phyloP scores from a whole-genome alignment of 2,113 vertebrate genomes.

The Cynoglossus semilaevis region DNA sequence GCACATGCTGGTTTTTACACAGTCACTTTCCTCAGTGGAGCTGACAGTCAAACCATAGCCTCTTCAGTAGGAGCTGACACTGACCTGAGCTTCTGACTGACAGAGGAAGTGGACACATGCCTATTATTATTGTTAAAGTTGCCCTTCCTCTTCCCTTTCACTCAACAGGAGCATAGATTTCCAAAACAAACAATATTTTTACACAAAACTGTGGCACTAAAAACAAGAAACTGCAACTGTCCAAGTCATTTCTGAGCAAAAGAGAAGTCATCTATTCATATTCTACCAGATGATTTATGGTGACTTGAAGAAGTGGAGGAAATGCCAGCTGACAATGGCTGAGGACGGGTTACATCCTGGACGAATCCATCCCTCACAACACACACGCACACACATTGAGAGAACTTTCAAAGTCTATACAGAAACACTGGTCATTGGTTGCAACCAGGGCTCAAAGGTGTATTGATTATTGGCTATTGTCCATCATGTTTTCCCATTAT shows the following conservation, averaged over 20 bases:
- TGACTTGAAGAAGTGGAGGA: too few species aligned
- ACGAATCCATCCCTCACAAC: too few species aligned
- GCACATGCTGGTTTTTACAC: constrained; percentile 18
- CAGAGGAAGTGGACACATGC: constrained; percentile 37
- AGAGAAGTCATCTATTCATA: not conserved
- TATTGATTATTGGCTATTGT: too few species aligned
- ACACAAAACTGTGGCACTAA: not conserved
- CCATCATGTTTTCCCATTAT: too few species aligned
- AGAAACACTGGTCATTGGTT: too few species aligned
- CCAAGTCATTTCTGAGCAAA: not conserved
- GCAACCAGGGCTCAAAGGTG: too few species aligned
- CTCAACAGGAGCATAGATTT: constrained; percentile 1
- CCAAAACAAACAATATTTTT: constrained; percentile 36
- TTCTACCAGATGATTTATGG: too few species aligned
- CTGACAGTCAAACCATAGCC: constrained; percentile 45
- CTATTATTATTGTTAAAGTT: constrained; percentile 42
- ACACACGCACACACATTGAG: too few species aligned
- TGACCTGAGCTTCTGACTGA: constrained; percentile 38
- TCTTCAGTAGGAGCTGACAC: constrained; percentile 49
- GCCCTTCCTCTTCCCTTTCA: constrained; percentile 50
- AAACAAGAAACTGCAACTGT: not conserved
- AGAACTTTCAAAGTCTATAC: too few species aligned
- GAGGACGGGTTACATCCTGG: too few species aligned
- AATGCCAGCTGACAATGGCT: too few species aligned
- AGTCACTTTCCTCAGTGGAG: constrained; percentile 46